Conservation (phyloP, 1,140 invertebrate genomes). For the Ruditapes philippinarum region DNA sequence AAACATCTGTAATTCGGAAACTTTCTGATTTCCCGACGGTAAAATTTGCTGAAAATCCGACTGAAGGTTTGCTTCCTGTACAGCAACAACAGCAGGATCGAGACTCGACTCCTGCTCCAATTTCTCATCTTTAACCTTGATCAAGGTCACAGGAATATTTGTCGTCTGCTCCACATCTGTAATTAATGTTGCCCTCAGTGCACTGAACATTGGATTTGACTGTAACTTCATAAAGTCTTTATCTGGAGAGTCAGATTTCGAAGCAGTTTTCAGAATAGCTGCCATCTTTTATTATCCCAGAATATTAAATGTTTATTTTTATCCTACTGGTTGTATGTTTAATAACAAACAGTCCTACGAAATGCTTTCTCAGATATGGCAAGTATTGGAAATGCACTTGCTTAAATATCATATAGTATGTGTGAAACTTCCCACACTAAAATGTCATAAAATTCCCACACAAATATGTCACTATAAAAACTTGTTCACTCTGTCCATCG, state of each 20-base stretch:
- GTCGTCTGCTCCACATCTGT: constrained; percentile 56
- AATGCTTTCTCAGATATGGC: background rate
- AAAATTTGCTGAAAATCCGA: constrained; percentile 74
- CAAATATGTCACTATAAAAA: background rate
- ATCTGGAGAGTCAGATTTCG: background rate
- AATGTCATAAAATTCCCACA: constrained; percentile 32
- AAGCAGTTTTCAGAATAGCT: constrained; percentile 32
- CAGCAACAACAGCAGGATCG: constrained; percentile 70
- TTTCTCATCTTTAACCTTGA: constrained; percentile 47
- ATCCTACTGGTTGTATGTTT: too few relatives aligned
- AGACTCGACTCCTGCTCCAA: constrained; percentile 30
- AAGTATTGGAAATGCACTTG: background rate
- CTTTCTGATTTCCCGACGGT: constrained; percentile 66
- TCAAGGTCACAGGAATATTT: constrained; percentile 32
- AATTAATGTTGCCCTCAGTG: constrained; percentile 70
- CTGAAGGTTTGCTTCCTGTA: constrained; percentile 77
- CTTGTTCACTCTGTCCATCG: background rate
- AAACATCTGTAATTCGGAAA: constrained; percentile 74
- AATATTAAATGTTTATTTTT: background rate
- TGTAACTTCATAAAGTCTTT: constrained; percentile 67
- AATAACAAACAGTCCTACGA: too few relatives aligned
- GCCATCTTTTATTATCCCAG: constrained; percentile 41
- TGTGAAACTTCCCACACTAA: constrained; percentile 51
- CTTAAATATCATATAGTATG: background rate
- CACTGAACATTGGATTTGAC: constrained; percentile 75